A percentile compares a stretch with the other conserved stretches of the same genome.
These are phyloP conservation scores for Macrocentrus cingulum DNA, from an alignment of 1,140 invertebrate species.

Conservation along the genomic window DNA sequence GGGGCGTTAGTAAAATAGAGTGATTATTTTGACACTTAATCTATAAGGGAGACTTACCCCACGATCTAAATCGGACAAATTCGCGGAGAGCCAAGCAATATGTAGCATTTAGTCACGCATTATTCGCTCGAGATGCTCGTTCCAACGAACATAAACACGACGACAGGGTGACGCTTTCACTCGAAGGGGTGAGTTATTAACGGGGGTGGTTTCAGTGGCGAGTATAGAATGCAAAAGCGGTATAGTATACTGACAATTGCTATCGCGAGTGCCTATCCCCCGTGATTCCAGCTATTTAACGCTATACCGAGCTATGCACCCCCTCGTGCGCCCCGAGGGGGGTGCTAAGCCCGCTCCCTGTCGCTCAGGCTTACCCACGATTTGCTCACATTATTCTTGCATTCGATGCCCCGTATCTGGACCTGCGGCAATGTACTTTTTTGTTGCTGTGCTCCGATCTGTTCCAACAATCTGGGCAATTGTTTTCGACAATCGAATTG, in stretches of 20 bases:
- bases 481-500: slow-evolving; percentile 35
- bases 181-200: slow-evolving; percentile 8
- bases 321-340: slow-evolving; percentile 23
- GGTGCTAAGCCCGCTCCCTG: slow-evolving; percentile 40
- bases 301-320: slow-evolving; percentile 17
- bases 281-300: slow-evolving; percentile 20
- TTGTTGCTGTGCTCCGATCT: not conserved
- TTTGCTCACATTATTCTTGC: slow-evolving; percentile 35
- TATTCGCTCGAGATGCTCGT: slow-evolving; percentile 33
- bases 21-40: slow-evolving; percentile 5
- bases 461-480: slow-evolving; percentile 33
- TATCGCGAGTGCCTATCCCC: slow-evolving; percentile 19
- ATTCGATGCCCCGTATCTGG: not conserved
- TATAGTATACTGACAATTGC: slow-evolving; percentile 18
- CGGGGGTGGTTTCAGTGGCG: slow-evolving; percentile 24
- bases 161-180: not conserved
- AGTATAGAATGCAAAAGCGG: slow-evolving; percentile 16
- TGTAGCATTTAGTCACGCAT: slow-evolving; percentile 43
- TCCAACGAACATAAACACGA: slow-evolving; percentile 16
- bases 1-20: too few relatives aligned
- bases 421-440: slow-evolving; percentile 4
- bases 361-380: slow-evolving; percentile 47
- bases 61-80: slow-evolving; percentile 43
- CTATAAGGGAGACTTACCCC: not conserved
- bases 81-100: slow-evolving; percentile 40